Evolutionary conservation across 2,113 vertebrate genomes (phyloP), one percentile per base, ranked within the genome.

Genomic region (Nibea albiflora): DNA sequence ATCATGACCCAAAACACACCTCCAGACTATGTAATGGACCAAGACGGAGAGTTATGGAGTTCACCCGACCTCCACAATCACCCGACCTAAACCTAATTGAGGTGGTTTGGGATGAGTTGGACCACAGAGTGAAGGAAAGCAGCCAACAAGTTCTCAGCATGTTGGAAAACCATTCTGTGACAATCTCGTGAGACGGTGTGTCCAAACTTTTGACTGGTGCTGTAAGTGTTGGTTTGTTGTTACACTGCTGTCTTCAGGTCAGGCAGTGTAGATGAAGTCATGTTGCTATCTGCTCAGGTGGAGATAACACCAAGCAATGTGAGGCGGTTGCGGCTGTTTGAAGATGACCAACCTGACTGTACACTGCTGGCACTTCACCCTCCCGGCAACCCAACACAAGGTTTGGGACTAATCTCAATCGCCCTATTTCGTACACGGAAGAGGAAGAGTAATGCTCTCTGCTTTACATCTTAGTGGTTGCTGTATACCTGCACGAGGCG

Each of bases 401-500:
- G 95, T 95, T 22, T 17, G 39, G 3, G 26, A 11, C 6, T 20
- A 4, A 58, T 22, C 44, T n/a, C 63, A 9, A 0, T 17, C n/a
- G 9, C 4, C 15, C 4, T 28, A 9, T 5, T 19, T 11, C 39
- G 49, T 22, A 67, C 26, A 35, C 9, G 11, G 20, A 65, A 20
- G 22, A 64, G 8, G 17, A 26, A 69, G 9, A 57, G 46, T 81
- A 10, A 88, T 2, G 10, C 28, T 31, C 56, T 39, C 22, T 73
- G 17, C 20, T 85, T 14, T 78, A 0, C 58, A 44, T 67, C 80
- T 5, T 70, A 99, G 98, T 96, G 84, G 64, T 97, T 81, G 96
- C 97, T 5, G 64, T 98, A 28, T 96, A 96, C 86, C 50, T 97
- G 75, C 92, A 93, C 57, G 89, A 70, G 17, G 84, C 78, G 47